A percentile compares a stretch with the other conserved stretches of the same genome.
Evolutionary conservation across 1,140 invertebrate genomes (phyloP).

Genomic region (Aricia agestis): DNA sequence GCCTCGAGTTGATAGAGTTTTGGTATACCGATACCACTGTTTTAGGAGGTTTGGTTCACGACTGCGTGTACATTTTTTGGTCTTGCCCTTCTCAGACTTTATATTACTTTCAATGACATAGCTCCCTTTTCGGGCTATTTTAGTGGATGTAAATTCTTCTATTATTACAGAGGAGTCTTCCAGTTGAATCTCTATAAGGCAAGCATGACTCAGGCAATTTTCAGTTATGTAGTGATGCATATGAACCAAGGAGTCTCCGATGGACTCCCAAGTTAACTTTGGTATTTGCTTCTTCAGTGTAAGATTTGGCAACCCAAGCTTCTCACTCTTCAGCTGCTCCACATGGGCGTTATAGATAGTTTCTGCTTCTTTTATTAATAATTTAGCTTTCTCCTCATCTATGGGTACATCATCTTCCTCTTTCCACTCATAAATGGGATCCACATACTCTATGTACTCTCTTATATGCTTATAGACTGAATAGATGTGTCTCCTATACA

Average conservation of each 20-base stretch:
- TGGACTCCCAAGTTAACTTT: slow-evolving; percentile 80
- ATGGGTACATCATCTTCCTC: slow-evolving; percentile 76
- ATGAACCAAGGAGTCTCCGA: slow-evolving; percentile 81
- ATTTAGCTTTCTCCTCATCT: slow-evolving; percentile 77
- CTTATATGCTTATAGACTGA: slow-evolving; percentile 82
- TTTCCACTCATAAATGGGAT: slow-evolving; percentile 81
- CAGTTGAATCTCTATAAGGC: slow-evolving; percentile 51
- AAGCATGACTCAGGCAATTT: slow-evolving; percentile 72
- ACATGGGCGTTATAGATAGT: slow-evolving; percentile 78
- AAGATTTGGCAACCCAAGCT: slow-evolving; percentile 77
- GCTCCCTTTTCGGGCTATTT: slow-evolving; percentile 41
- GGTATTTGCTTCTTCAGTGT: slow-evolving; percentile 78
- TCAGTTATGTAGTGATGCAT: slow-evolving; percentile 82
- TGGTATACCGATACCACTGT: slow-evolving; percentile 85
- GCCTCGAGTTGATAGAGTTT: slow-evolving; percentile 81
- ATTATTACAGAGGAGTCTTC: slow-evolving; percentile 42
- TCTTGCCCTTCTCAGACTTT: not conserved
- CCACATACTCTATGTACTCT: slow-evolving; percentile 81
- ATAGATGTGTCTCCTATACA: slow-evolving; percentile 86
- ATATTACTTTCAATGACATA: not conserved
- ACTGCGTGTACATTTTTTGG: not conserved
- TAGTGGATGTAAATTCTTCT: slow-evolving; percentile 43
- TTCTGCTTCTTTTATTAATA: slow-evolving; percentile 80
- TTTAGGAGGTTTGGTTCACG: slow-evolving; percentile 78
- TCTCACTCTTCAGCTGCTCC: slow-evolving; percentile 75